Conservation (phyloP, 1,140 invertebrate genomes). For the Proctacanthus coquilletti region DNA sequence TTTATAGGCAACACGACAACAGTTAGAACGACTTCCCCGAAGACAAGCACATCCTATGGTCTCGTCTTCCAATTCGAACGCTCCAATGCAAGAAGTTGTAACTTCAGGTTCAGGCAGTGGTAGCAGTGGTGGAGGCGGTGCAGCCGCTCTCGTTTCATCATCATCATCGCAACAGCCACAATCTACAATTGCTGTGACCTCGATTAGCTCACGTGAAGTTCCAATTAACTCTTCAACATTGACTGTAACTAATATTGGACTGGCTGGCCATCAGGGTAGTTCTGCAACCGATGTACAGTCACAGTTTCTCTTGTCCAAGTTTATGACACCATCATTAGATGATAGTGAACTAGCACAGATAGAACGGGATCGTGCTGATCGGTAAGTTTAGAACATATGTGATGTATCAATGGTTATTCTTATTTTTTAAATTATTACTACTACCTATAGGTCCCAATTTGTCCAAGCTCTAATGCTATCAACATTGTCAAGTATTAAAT, state of each 20-base stretch:
- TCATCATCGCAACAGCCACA: slow-evolving; percentile 25
- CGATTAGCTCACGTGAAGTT: slow-evolving; percentile 28
- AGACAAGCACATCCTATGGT: slow-evolving; percentile 40
- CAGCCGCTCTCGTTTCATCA: slow-evolving; percentile 10
- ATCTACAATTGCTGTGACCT: slow-evolving; percentile 23
- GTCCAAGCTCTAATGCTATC: slow-evolving; percentile 24
- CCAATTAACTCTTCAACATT: slow-evolving; percentile 5
- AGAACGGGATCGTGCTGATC: slow-evolving; percentile 24
- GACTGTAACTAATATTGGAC: slow-evolving; percentile 10
- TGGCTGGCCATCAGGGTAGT: slow-evolving; percentile 7
- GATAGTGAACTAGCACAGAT: slow-evolving; percentile 24
- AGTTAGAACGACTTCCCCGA: slow-evolving; percentile 71
- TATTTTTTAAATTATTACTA: not conserved
- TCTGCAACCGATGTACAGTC: slow-evolving; percentile 16
- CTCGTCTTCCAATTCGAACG: slow-evolving; percentile 30
- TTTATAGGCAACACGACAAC: slow-evolving; percentile 59
- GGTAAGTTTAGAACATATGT: slow-evolving; percentile 13
- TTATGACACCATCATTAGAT: slow-evolving; percentile 25
- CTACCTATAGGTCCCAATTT: slow-evolving; percentile 19
- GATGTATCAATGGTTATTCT: slow-evolving; percentile 4
- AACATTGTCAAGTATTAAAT: slow-evolving; percentile 17
- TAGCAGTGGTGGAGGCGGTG: slow-evolving; percentile 14
- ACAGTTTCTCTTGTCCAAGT: slow-evolving; percentile 25
- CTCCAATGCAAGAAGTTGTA: slow-evolving; percentile 28
- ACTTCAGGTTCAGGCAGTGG: slow-evolving; percentile 11